Evolutionary conservation across 2,113 vertebrate species (phyloP).

Genomic region (Pithys albifrons): DNA sequence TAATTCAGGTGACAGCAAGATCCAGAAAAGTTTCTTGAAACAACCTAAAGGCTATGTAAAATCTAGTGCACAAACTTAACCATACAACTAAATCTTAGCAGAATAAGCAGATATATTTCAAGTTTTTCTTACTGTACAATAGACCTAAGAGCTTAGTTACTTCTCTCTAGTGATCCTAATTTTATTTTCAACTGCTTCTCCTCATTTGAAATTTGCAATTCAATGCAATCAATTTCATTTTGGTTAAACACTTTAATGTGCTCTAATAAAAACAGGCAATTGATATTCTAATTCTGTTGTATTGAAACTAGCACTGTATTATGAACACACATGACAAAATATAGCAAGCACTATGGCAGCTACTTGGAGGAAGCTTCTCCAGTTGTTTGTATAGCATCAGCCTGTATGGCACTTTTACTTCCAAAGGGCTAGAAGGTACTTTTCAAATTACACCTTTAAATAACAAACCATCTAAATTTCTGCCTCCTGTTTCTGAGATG

Average conservation of each 20-base stretch:
- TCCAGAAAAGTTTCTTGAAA: background rate
- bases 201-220: constrained; percentile 59
- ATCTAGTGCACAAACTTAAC: background rate
- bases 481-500: background rate
- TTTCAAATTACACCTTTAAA: background rate
- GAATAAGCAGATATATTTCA: background rate
- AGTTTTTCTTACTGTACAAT: background rate
- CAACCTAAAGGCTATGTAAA: background rate
- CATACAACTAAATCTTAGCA: background rate
- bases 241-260: constrained; percentile 56
- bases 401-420: background rate
- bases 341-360: background rate
- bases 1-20: background rate
- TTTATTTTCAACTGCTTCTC: constrained; percentile 29
- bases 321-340: constrained; percentile 36
- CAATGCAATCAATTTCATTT: constrained; percentile 64
- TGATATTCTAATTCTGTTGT: constrained; percentile 60
- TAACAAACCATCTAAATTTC: background rate
- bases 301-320: constrained; percentile 32
- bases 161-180: background rate
- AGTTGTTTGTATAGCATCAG: background rate
- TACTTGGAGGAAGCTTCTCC: background rate
- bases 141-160: background rate
- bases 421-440: background rate
- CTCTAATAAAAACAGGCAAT: constrained; percentile 53